Evolutionary conservation across 2,797 vertebrate species (phyloP).

Genomic region (Oceanodroma leucorhoa): DNA sequence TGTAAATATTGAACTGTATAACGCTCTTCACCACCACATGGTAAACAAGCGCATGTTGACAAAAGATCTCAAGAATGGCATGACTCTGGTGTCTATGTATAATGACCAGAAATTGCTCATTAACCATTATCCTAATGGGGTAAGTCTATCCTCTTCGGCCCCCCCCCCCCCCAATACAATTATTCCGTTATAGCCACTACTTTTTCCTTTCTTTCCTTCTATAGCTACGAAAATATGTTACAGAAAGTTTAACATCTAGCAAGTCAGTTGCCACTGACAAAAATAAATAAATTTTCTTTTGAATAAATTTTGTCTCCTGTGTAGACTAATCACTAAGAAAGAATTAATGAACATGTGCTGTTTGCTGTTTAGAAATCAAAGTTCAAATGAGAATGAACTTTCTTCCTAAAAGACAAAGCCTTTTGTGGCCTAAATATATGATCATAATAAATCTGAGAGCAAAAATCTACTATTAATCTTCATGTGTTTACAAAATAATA

Average conservation of each 20-base stretch:
- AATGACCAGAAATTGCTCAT: constrained; percentile 87
- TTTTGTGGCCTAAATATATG: neutral
- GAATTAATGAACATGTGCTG: neutral
- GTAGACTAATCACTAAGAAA: neutral
- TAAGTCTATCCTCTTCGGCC: constrained; percentile 74
- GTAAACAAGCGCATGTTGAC: constrained; percentile 89
- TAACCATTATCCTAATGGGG: constrained; percentile 96
- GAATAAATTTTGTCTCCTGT: neutral
- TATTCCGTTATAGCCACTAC: neutral
- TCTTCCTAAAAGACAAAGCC: neutral
- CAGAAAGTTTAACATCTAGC: neutral
- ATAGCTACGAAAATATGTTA: neutral
- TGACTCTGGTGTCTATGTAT: constrained; percentile 90
- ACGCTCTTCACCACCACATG: constrained; percentile 97
- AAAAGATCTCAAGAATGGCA: constrained; percentile 93
- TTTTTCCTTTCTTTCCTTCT: neutral
- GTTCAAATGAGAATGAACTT: neutral
- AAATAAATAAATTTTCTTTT: neutral
- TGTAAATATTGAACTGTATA: constrained; percentile 93
- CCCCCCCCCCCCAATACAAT: accelerated
- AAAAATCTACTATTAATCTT: neutral
- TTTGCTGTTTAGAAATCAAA: neutral
- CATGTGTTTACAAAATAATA: neutral
- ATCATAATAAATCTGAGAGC: neutral
- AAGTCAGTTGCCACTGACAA: neutral